Base-by-base conservation (phyloP, 2,113 vertebrate species). In the Forbesichthys agassizii region DNA sequence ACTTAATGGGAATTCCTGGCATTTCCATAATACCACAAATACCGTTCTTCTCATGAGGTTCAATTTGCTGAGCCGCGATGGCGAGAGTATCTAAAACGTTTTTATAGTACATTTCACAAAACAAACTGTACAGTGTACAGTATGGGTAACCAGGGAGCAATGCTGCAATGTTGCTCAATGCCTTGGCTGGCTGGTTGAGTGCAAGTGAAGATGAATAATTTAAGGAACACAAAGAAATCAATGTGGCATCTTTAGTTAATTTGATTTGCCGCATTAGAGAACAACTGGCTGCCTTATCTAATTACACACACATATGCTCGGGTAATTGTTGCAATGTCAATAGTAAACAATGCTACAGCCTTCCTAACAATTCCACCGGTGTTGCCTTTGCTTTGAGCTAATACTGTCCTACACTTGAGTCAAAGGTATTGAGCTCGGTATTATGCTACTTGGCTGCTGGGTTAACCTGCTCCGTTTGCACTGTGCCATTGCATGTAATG, bases 231-330 rank as follows among this genome's bases (percentile, higher is more conserved):
- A 87, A 87, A 86, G 79, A 88, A 92, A 92, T 93, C 88, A 84
- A 92, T 92, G 84, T 86, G 84, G 88, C 87, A 89, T 91, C 87
- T 88, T 87, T 90, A 88, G 82, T 84, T 92, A 90, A 91, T 90
- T 91, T 92, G 87, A 91, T 91, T 91, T 90, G 84, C 83, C 63
- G 86, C 86, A 88, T 91, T 90, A 90, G 84, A 87, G 84, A 90
- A 88, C 88, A 90, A 90, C 83, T 78, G 80, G 83, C 79, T 90
- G 87, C 81, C 84, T 91, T 89, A 91, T 90, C 87, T 91, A 90
- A 92, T 90, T 91, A 90, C 82, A 86, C 79, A 84, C 80, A 86
- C 87, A 88, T 86, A 90, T 83, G 86, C 86, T 90, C 74, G 88
- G 88, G 78, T 90, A 88, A 91, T 86, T 86, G 81, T 87, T 75